These are phyloP conservation scores for Eupithecia vulgata DNA, from an alignment of 2,888 invertebrate genomes.

Conservation along the genomic window DNA sequence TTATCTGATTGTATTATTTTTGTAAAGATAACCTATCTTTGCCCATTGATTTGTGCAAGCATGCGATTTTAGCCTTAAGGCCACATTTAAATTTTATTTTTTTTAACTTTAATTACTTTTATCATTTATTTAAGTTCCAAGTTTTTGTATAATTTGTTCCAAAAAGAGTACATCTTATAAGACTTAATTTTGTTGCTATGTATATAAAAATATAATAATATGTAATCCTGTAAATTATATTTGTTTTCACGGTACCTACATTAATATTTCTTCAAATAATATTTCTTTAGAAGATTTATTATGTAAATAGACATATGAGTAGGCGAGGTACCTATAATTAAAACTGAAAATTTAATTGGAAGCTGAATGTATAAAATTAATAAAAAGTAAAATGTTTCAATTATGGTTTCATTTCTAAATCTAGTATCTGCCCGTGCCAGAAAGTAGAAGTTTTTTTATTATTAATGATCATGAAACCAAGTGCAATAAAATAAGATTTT, in stretches of 20 bases:
- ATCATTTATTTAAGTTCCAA: slow-evolving; percentile 26
- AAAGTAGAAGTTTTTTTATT: too few species aligned
- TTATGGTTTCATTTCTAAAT: slow-evolving; percentile 6
- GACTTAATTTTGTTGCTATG: slow-evolving; percentile 37
- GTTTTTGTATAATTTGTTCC: slow-evolving; percentile 33
- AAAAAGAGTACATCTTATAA: slow-evolving; percentile 37
- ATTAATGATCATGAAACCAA: too few species aligned
- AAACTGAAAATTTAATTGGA: slow-evolving; percentile 50
- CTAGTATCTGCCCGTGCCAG: neutral
- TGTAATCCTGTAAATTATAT: slow-evolving; percentile 37
- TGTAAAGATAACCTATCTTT: slow-evolving; percentile 22
- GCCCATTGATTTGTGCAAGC: slow-evolving; percentile 31
- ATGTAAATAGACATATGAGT: slow-evolving; percentile 64
- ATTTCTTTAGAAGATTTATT: slow-evolving; percentile 69
- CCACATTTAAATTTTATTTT: slow-evolving; percentile 27
- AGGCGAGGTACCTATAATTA: neutral
- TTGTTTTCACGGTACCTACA: slow-evolving; percentile 50
- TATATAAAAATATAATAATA: slow-evolving; percentile 42
- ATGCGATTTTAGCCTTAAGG: slow-evolving; percentile 32
- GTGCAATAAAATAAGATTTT: too few species aligned
- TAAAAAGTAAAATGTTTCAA: slow-evolving; percentile 57
- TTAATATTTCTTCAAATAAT: slow-evolving; percentile 55
- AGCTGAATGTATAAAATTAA: slow-evolving; percentile 75
- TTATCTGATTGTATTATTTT: slow-evolving; percentile 27
- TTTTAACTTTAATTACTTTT: slow-evolving; percentile 24